Conservation (phyloP, 2,797 vertebrate species). For the Sebastes umbrosus region DNA sequence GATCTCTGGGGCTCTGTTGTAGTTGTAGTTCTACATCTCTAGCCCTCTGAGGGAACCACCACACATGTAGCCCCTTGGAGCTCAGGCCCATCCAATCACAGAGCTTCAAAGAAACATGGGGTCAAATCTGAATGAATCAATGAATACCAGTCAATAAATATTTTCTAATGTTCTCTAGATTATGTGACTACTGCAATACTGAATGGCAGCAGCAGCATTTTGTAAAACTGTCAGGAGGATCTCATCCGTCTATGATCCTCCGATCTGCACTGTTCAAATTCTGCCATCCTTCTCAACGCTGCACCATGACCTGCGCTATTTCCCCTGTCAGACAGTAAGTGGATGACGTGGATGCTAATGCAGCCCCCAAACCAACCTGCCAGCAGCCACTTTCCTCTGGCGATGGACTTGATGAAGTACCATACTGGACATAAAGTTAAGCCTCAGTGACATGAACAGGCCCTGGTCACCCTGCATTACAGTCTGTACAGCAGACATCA, state of each 20-base stretch:
- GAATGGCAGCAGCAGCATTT: background rate
- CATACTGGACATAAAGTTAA: background rate
- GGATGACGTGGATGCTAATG: background rate
- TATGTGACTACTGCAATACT: too few species aligned
- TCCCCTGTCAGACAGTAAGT: background rate
- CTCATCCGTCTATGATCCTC: background rate
- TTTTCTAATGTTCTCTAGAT: too few species aligned
- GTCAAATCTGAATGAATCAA: background rate
- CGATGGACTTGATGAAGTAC: background rate
- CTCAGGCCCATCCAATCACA: background rate
- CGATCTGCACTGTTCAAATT: background rate
- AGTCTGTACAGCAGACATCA: background rate
- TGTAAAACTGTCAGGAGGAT: background rate
- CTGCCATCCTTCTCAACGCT: background rate
- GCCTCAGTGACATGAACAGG: slow-evolving; percentile 1
- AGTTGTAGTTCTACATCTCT: background rate
- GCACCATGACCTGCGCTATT: background rate
- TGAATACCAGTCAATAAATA: too few species aligned
- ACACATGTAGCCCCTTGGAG: background rate
- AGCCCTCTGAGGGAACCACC: too few species aligned
- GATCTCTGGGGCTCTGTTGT: background rate
- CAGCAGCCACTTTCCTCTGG: background rate
- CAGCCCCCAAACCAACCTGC: background rate
- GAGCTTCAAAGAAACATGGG: background rate
- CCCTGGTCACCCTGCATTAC: background rate